phyloP scores from a whole-genome alignment of 1,140 invertebrate species.

The Copidosoma floridanum region DNA sequence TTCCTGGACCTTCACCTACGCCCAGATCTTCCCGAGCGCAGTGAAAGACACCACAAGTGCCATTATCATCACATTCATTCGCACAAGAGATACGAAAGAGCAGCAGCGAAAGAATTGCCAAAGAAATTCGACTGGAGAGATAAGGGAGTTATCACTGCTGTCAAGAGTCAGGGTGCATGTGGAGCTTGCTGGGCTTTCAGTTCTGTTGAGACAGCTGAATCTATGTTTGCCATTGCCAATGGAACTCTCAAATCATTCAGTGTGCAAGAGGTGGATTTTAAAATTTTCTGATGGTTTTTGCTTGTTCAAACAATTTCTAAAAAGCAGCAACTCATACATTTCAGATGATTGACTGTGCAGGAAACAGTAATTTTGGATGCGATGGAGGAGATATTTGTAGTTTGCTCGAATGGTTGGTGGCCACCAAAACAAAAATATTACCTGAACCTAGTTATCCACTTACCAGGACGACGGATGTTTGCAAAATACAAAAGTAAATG shows the following conservation, averaged over 20 bases:
- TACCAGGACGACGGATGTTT: slow-evolving; percentile 60
- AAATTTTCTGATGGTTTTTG: not conserved
- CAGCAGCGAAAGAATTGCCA: slow-evolving; percentile 32
- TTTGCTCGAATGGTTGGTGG: slow-evolving; percentile 71
- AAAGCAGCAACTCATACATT: too few species aligned
- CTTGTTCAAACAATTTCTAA: too few species aligned
- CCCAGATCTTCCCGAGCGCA: slow-evolving; percentile 36
- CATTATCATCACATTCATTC: slow-evolving; percentile 36
- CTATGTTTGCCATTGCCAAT: slow-evolving; percentile 71
- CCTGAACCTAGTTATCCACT: slow-evolving; percentile 68
- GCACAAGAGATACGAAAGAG: slow-evolving; percentile 35
- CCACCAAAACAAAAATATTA: slow-evolving; percentile 60
- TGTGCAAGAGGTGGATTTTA: slow-evolving; percentile 66
- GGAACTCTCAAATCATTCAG: slow-evolving; percentile 65
- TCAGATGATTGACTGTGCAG: slow-evolving; percentile 80
- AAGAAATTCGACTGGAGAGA: slow-evolving; percentile 62
- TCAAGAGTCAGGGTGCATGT: slow-evolving; percentile 75
- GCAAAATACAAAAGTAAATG: slow-evolving; percentile 56
- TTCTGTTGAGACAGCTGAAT: slow-evolving; percentile 73
- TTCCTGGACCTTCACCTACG: slow-evolving; percentile 61
- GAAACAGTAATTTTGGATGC: slow-evolving; percentile 73
- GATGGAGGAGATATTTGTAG: slow-evolving; percentile 78
- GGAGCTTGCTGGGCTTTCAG: slow-evolving; percentile 89
- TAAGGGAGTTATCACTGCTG: slow-evolving; percentile 66
- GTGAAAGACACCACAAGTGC: slow-evolving; percentile 38